phyloP scores from a whole-genome alignment of 1,140 invertebrate species.

The Elysia chlorotica region DNA sequence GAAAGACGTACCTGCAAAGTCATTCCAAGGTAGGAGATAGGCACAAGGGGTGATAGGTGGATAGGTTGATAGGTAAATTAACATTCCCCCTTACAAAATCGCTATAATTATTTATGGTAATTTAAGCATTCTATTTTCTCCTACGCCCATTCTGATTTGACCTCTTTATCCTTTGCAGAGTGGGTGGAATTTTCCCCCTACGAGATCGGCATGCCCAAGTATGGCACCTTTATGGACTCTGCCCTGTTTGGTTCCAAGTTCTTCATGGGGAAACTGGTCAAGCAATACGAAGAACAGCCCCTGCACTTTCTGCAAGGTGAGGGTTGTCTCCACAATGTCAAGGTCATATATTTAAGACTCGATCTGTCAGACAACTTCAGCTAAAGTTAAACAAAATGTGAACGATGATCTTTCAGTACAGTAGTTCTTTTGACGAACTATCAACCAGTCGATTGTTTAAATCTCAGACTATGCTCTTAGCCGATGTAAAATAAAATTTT shows the following conservation, averaged over 20 bases:
- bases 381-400: too few relatives aligned
- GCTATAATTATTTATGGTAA: too few relatives aligned
- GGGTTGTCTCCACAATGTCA: neutral
- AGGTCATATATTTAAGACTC: neutral
- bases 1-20: slow-evolving; percentile 62
- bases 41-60: neutral
- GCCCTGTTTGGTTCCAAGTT: slow-evolving; percentile 64
- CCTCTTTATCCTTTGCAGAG: slow-evolving; percentile 47
- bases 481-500: too few relatives aligned
- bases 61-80: too few relatives aligned
- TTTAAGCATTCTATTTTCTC: neutral
- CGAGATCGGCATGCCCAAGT: slow-evolving; percentile 66
- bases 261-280: slow-evolving; percentile 63
- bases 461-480: too few relatives aligned
- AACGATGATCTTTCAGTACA: too few relatives aligned
- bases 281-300: slow-evolving; percentile 61
- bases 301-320: slow-evolving; percentile 56
- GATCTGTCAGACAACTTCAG: neutral
- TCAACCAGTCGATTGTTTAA: too few relatives aligned
- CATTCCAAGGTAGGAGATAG: slow-evolving; percentile 59
- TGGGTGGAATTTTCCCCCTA: slow-evolving; percentile 66
- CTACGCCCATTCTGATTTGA: neutral
- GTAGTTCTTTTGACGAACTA: too few relatives aligned
- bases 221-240: slow-evolving; percentile 65
- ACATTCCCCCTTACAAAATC: too few relatives aligned